Percentiles rank a stretch among this genome's conserved stretches.
phyloP scores from a whole-genome alignment of 2,113 vertebrate species.

The Rattus rattus region DNA sequence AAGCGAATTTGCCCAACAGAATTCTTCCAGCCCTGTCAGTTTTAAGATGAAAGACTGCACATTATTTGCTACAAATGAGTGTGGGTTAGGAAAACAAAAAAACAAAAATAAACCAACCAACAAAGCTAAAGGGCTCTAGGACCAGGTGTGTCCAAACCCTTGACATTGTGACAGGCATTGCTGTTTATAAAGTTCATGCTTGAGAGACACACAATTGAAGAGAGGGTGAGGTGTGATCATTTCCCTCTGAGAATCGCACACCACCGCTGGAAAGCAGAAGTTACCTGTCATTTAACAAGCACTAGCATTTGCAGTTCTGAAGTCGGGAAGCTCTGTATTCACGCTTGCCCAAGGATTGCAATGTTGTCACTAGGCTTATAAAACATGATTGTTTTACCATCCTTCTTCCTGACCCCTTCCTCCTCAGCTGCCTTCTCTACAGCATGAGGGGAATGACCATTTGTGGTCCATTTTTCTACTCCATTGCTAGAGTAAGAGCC shows the following conservation, averaged over 20 bases:
- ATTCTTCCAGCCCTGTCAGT: neutral
- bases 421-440: neutral
- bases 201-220: too few species aligned
- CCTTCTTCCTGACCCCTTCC: neutral
- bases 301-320: neutral
- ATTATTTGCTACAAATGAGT: neutral
- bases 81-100: neutral
- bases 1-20: neutral
- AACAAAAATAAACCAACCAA: neutral
- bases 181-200: neutral
- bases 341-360: neutral
- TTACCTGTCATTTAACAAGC: neutral
- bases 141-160: neutral
- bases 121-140: neutral
- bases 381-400: neutral
- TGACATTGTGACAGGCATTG: neutral
- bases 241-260: neutral
- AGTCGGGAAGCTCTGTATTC: neutral
- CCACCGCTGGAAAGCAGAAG: neutral
- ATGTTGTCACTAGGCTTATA: neutral
- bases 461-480: neutral
- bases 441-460: neutral
- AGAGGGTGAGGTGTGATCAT: neutral
- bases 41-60: neutral
- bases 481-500: neutral